Evolutionary conservation across 2,113 vertebrate genomes (phyloP), one percentile per base, ranked within the genome.

Genomic region (Vulpes vulpes): DNA sequence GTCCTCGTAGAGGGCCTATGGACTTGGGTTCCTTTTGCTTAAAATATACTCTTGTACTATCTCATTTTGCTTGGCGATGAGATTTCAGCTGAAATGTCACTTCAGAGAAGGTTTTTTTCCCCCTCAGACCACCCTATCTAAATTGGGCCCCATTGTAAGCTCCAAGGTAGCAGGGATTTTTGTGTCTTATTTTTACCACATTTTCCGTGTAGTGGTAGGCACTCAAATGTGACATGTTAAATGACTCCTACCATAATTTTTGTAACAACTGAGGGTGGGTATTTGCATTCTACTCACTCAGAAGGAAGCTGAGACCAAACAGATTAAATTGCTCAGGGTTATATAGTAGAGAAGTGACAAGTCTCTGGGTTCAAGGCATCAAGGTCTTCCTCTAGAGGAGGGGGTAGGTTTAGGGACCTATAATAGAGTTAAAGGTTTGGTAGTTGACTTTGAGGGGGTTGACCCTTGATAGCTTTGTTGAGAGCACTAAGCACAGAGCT

Each of bases 261-360:
- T 74, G 10, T 2, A 81, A 65, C 64, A 73, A 30, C 43, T 76
- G 67, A 35, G 22, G 49, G 49, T 85, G 32, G 35, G 32, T 59
- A 51, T 79, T 94, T 88, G 91, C 11, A 51, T 93, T 86, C 92
- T 89, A 60, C 16, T 91, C 62, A 81, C 25, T 91, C 62, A 81
- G 20, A 32, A 76, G 73, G 43, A 76, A 78, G 51, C 60, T 80
- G 55, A 91, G 23, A 30, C 25, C 80, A n/a, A 80, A 81, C 65
- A 74, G 64, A 76, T 89, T 69, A 85, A 81, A 53, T 89, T 67
- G 6, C 8, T 95, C 14, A 49, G 19, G 49, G 30, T 78, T 59
- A 35, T 35, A 14, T 2, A 76, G 51, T 86, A 81, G 32, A 69
- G 32, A 80, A 91, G 51, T 78, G 49, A 4, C n/a, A 67, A 20